Conservation (phyloP, 92 coral and sea anemone genomes). For the Scolanthus callimorphus region DNA sequence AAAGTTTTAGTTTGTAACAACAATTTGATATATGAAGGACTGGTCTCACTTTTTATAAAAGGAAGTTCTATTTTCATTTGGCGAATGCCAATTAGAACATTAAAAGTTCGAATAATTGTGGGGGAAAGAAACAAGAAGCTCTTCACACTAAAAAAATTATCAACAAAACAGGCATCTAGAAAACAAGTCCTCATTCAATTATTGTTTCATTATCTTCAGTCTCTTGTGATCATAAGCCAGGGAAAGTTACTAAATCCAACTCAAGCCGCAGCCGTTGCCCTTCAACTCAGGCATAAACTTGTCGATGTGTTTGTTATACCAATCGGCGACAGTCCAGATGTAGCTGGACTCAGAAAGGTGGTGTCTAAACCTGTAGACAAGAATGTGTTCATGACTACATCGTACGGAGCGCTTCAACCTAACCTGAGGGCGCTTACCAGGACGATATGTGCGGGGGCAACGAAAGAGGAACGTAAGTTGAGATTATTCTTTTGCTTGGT, state of each 20-base stretch:
- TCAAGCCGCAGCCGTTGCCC: conserved; percentile 30
- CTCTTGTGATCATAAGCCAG: conserved; percentile 63
- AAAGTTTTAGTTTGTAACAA: no score
- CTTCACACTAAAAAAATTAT: no score
- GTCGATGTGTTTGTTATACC: conserved; percentile 66
- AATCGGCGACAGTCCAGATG: conserved; percentile 57
- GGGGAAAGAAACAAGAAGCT: no score
- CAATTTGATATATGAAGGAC: no score
- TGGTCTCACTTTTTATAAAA: no score
- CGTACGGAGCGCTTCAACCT: conserved; percentile 64
- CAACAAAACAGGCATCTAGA: no score
- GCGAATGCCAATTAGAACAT: no score
- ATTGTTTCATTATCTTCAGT: conserved; percentile 41
- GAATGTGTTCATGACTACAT: conserved; percentile 78
- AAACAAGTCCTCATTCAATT: no score
- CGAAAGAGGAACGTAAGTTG: conserved; percentile 22
- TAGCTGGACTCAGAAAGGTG: conserved; percentile 45
- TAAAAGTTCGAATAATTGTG: no score
- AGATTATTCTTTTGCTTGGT: no score
- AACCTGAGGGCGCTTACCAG: conserved; percentile 57
- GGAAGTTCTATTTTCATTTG: no score
- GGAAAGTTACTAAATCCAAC: conserved; percentile 41
- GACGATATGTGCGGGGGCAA: conserved; percentile 67
- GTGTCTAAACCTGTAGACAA: conserved; percentile 74
- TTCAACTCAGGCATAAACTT: conserved; percentile 36